These are phyloP conservation scores for Hymenochirus boettgeri DNA, from an alignment of 2,113 vertebrate genomes.

Conservation along the genomic window DNA sequence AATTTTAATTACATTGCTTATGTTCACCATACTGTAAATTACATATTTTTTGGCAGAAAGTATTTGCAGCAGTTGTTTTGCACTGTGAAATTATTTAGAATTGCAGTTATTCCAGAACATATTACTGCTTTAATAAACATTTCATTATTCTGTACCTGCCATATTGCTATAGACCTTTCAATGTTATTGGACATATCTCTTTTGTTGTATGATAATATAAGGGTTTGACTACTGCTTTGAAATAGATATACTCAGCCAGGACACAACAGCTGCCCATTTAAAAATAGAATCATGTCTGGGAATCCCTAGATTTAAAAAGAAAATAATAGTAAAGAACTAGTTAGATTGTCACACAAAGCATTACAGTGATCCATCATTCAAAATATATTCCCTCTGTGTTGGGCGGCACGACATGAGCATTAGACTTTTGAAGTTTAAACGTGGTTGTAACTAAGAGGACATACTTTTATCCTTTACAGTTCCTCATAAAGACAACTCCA, in stretches of 20 bases:
- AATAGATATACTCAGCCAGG: constrained; percentile 49
- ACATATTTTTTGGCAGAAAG: no score
- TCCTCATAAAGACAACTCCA: constrained; percentile 28
- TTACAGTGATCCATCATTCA: constrained; percentile 43
- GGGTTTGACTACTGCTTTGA: constrained; percentile 46
- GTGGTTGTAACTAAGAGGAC: constrained; percentile 37
- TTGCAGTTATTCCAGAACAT: no score
- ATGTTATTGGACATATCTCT: neutral
- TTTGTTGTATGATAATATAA: constrained; percentile 25
- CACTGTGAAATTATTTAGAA: no score
- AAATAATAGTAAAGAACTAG: constrained; percentile 38
- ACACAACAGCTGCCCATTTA: constrained; percentile 52
- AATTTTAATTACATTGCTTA: no score
- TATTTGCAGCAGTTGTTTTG: no score
- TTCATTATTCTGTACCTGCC: no score
- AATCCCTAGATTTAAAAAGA: constrained; percentile 49
- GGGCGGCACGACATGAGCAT: constrained; percentile 46
- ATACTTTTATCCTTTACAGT: constrained; percentile 40
- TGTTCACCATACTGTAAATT: no score
- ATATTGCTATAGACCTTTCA: no score
- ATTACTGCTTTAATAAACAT: no score
- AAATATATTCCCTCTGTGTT: constrained; percentile 51
- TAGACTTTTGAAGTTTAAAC: constrained; percentile 19
- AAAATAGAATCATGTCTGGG: constrained; percentile 52
- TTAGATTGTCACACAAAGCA: constrained; percentile 30